These are phyloP conservation scores for Tarsius wallacei DNA, from an alignment of 2,797 vertebrate species.

Conservation along the genomic window DNA sequence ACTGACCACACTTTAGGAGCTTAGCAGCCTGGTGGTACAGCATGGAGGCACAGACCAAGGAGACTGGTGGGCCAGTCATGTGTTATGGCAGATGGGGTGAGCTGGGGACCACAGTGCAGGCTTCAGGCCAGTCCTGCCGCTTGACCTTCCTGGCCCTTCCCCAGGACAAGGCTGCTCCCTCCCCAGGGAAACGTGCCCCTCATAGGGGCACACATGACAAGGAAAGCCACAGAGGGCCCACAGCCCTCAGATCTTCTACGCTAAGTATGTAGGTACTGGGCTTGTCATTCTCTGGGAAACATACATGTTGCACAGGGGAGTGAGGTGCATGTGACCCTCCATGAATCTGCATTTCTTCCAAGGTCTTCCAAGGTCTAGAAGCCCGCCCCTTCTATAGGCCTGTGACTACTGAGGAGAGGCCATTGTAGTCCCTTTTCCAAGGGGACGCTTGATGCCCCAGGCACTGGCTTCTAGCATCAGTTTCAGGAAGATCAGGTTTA, in stretches of 20 bases:
- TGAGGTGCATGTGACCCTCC: background rate
- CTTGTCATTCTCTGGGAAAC: too few species aligned
- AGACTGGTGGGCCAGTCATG: too few species aligned
- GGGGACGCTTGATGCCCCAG: background rate
- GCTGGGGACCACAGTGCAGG: too few species aligned
- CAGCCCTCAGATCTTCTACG: too few species aligned
- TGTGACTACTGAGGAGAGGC: background rate
- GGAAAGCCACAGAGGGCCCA: too few species aligned
- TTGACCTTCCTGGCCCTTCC: background rate
- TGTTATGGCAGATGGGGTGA: too few species aligned
- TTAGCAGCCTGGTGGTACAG: rapidly evolving
- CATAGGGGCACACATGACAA: too few species aligned
- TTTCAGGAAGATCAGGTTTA: background rate
- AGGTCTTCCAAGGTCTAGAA: background rate
- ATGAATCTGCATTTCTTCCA: background rate
- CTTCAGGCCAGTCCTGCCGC: too few species aligned
- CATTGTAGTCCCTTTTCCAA: background rate
- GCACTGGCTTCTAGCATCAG: too few species aligned
- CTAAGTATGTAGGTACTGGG: too few species aligned
- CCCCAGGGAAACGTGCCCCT: background rate
- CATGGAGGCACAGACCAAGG: too few species aligned
- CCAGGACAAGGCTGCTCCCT: background rate
- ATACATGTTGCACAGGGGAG: background rate
- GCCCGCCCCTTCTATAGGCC: background rate
- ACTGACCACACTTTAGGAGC: background rate